Percentiles rank a stretch among this genome's conserved stretches.
Evolutionary conservation across 2,888 invertebrate species (phyloP).

Genomic region (Priapulus caudatus): DNA sequence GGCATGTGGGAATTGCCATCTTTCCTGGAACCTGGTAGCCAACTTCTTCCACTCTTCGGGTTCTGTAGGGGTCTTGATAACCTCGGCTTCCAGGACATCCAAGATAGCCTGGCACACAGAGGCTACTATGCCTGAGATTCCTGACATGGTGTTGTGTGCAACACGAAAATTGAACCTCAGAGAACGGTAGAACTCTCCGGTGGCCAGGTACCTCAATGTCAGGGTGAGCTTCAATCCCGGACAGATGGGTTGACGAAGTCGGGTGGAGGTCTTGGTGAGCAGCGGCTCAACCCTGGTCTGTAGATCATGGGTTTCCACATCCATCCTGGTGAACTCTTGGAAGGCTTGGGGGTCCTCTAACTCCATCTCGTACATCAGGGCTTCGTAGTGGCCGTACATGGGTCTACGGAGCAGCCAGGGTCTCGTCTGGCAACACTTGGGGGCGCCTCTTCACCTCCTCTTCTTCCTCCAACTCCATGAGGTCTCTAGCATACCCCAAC

Average conservation of each 20-base stretch:
- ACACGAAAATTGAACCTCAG: conserved; percentile 14
- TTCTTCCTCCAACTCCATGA: too few species aligned
- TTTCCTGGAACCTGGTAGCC: not conserved
- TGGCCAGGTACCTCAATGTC: conserved; percentile 14
- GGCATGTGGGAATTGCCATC: conserved; percentile 9
- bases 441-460: too few species aligned
- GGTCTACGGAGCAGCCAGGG: conserved; percentile 8
- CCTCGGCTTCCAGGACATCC: conserved; percentile 10
- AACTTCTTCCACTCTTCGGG: conserved; percentile 11
- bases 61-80: conserved; percentile 6
- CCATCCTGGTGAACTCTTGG: conserved; percentile 9
- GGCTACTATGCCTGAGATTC: conserved; percentile 2
- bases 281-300: not conserved
- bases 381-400: conserved; percentile 5
- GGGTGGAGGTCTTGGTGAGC: conserved; percentile 4
- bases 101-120: conserved; percentile 13
- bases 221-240: conserved; percentile 14
- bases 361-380: conserved; percentile 8
- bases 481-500: too few species aligned
- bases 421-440: too few species aligned
- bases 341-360: conserved; percentile 7
- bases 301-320: conserved; percentile 7
- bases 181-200: conserved; percentile 12
- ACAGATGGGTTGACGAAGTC: conserved; percentile 2
- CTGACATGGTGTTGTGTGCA: conserved; percentile 13